These are phyloP conservation scores for Drosophila punjabiensis DNA, from an alignment of 1,140 invertebrate genomes.

Conservation along the genomic window DNA sequence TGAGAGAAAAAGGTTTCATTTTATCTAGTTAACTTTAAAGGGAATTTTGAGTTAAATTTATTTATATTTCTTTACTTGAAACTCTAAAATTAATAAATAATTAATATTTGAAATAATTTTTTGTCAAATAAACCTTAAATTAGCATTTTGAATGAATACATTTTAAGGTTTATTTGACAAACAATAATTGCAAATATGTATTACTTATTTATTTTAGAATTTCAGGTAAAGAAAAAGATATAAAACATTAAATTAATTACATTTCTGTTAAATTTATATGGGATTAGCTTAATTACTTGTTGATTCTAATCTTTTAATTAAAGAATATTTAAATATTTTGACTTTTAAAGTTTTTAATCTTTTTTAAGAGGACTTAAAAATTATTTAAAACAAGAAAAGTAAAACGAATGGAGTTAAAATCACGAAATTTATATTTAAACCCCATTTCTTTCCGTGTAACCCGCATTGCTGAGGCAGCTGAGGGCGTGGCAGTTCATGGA, in stretches of 20 bases:
- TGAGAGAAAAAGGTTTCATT: not conserved
- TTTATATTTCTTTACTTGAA: no score
- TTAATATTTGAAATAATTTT: no score
- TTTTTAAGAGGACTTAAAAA: not conserved
- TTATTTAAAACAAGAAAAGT: no score
- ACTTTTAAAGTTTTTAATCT: not conserved
- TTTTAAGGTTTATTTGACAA: no score
- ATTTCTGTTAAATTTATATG: not conserved
- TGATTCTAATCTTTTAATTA: not conserved
- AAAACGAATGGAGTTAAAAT: not conserved
- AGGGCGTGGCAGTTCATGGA: conserved; percentile 1
- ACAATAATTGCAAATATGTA: no score
- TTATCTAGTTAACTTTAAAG: not conserved
- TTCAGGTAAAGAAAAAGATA: not conserved
- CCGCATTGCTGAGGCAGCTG: not conserved
- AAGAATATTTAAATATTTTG: not conserved
- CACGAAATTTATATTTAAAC: not conserved
- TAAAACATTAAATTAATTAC: not conserved
- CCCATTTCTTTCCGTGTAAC: conserved; percentile 1
- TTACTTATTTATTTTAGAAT: not conserved
- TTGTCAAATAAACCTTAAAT: no score
- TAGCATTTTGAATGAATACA: no score
- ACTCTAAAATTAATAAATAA: no score
- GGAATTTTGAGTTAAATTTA: no score
- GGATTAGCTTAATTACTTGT: not conserved